A percentile compares a stretch with the other conserved stretches of the same genome.
phyloP scores from a whole-genome alignment of 2,797 vertebrate species.

The Ptychobarbus kaznakovi region DNA sequence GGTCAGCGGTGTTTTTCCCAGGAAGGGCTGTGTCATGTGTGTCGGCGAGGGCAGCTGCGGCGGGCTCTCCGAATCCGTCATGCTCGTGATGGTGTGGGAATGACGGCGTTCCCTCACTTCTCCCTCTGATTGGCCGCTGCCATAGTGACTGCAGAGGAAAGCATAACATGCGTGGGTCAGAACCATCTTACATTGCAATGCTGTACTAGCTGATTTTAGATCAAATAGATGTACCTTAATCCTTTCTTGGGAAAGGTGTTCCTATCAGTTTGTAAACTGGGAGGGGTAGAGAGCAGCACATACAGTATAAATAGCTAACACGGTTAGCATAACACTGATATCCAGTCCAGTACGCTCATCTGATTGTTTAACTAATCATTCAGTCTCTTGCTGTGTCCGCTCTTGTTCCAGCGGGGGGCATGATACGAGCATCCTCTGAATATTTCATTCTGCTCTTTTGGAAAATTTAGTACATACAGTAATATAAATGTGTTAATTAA shows the following conservation, averaged over 20 bases:
- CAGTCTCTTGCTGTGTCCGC: not conserved
- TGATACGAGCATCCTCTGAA: not conserved
- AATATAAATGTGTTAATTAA: not conserved
- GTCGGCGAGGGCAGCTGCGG: slow-evolving; percentile 91
- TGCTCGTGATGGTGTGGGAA: slow-evolving; percentile 85
- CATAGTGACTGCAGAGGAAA: slow-evolving; percentile 78
- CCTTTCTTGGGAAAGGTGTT: slow-evolving; percentile 96
- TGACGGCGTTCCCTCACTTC: slow-evolving; percentile 89
- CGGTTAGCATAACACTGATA: slow-evolving; percentile 1
- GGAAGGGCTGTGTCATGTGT: slow-evolving; percentile 77
- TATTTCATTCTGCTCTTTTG: not conserved
- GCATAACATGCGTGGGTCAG: not conserved
- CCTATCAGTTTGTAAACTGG: slow-evolving; percentile 88
- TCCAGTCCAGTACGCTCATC: not conserved
- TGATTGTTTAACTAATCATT: not conserved
- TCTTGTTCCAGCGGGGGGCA: slow-evolving; percentile 51
- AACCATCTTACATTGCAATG: not conserved
- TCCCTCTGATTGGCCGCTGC: slow-evolving; percentile 82
- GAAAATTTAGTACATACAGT: not conserved
- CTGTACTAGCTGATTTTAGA: slow-evolving; percentile 6
- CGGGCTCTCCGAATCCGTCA: slow-evolving; percentile 85
- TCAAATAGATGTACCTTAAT: slow-evolving; percentile 82
- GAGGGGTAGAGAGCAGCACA: slow-evolving; percentile 49
- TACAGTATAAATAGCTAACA: slow-evolving; percentile 41
- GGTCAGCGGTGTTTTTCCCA: slow-evolving; percentile 85